Evolutionary conservation across 2,888 invertebrate species (phyloP).

Genomic region (Agrochola macilenta): DNA sequence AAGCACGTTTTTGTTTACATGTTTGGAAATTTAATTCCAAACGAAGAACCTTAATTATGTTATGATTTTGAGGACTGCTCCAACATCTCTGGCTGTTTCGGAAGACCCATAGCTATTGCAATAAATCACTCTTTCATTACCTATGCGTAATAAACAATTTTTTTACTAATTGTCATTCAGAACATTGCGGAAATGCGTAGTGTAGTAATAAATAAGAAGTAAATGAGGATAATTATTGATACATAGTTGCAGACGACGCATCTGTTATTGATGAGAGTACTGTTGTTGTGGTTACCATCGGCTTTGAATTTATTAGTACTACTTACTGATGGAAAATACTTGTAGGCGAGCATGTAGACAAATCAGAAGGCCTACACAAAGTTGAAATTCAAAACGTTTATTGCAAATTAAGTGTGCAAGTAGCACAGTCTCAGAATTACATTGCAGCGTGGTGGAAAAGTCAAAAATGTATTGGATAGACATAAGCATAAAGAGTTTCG

Average conservation of each 20-base stretch:
- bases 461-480: no score
- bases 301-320: slow-evolving; percentile 21
- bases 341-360: neutral
- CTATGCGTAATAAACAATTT: neutral
- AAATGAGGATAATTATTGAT: slow-evolving; percentile 5
- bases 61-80: neutral
- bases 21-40: no score
- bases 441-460: no score
- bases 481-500: no score
- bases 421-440: no score
- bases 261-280: slow-evolving; percentile 28
- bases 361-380: no score
- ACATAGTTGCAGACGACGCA: neutral
- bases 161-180: slow-evolving; percentile 9
- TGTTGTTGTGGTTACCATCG: neutral
- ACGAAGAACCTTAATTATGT: no score
- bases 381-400: neutral
- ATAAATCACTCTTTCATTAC: neutral
- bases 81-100: neutral
- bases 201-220: slow-evolving; percentile 26
- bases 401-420: neutral
- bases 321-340: neutral
- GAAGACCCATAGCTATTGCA: no score
- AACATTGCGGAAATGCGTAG: slow-evolving; percentile 30
- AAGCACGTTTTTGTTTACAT: no score